These are phyloP conservation scores for Drosophila sp. DNA, from an alignment of 1,140 invertebrate genomes.

Conservation along the genomic window DNA sequence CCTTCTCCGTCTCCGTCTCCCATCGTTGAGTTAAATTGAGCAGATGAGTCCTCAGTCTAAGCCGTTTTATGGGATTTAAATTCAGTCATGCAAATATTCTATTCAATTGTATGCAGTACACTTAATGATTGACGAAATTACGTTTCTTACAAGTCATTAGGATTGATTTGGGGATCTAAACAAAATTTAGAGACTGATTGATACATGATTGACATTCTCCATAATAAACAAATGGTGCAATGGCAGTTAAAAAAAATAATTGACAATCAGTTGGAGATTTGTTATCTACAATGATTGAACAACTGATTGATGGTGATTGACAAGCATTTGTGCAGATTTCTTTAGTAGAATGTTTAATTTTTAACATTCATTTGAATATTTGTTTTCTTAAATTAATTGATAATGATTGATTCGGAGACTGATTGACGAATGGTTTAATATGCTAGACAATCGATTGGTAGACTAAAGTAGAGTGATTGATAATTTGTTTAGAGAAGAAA, in stretches of 20 bases:
- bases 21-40: slow-evolving; percentile 34
- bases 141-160: background rate
- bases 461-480: no score
- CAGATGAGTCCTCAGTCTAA: slow-evolving; percentile 25
- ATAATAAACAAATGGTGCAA: background rate
- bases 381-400: no score
- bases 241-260: background rate
- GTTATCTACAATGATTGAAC: no score
- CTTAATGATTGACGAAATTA: slow-evolving; percentile 38
- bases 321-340: background rate
- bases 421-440: no score
- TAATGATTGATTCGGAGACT: slow-evolving; percentile 5
- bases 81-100: slow-evolving; percentile 18
- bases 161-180: background rate
- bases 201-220: background rate
- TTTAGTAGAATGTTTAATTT: no score
- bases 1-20: no score
- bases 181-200: background rate
- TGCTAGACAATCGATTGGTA: no score
- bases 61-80: slow-evolving; percentile 31
- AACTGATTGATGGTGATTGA: background rate
- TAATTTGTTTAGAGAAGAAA: no score
- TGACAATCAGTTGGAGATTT: no score
- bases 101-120: slow-evolving; percentile 21
- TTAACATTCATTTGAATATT: no score